Evolutionary conservation across 2,113 vertebrate genomes (phyloP).

Genomic region (Smithornis capensis): DNA sequence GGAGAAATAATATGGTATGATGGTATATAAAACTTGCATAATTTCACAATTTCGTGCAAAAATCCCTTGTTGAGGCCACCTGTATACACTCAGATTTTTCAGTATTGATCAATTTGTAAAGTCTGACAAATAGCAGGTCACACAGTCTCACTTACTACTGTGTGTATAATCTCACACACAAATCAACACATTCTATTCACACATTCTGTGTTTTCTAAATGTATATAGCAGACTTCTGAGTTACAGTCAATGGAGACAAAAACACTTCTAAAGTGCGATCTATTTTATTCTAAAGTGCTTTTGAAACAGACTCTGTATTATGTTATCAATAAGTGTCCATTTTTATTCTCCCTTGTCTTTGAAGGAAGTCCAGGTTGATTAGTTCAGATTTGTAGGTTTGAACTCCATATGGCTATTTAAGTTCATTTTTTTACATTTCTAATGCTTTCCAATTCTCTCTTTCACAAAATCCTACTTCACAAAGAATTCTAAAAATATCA

Average conservation of each 20-base stretch:
- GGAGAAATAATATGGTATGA: neutral
- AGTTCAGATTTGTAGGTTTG: neutral
- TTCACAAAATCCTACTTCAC: neutral
- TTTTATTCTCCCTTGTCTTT: neutral
- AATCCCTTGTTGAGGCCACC: neutral
- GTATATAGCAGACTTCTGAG: neutral
- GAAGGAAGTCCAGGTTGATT: neutral
- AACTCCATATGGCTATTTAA: neutral
- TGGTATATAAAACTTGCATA: neutral
- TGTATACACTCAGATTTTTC: neutral
- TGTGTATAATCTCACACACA: neutral
- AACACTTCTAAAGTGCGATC: neutral
- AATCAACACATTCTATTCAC: neutral
- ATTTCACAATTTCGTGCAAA: neutral
- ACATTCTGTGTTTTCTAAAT: neutral
- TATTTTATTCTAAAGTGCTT: neutral
- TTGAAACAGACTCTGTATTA: neutral
- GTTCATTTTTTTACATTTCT: neutral
- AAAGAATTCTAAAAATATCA: neutral
- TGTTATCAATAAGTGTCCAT: neutral
- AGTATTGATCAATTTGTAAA: neutral
- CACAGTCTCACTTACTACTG: neutral
- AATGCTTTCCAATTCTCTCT: neutral
- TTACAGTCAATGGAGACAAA: neutral
- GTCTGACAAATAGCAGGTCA: neutral